Base-by-base conservation (phyloP, 2,888 invertebrate species). In the Microctonus aethiopoides region DNA sequence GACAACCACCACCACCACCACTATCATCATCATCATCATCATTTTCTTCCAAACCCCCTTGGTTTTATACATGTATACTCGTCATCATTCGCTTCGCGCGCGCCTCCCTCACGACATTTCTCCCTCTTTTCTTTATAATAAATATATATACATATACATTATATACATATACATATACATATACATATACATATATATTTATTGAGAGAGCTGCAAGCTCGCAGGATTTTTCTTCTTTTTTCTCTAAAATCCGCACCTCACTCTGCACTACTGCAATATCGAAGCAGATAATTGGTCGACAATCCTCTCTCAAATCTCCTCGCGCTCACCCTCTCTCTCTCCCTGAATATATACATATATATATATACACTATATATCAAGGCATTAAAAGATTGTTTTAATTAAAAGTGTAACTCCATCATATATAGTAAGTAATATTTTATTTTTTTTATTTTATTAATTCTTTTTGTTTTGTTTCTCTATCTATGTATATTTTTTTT, bases 201-300 rank as follows among this genome's bases (percentile, higher is more conserved):
- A n/a, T n/a, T n/a, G n/a, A n/a, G n/a, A n/a, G n/a, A n/a, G n/a
- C n/a, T n/a, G n/a, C n/a, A n/a, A 61, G 57, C 57, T 67, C 52
- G 54, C 62, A 41, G 61, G 54, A 39, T 34, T 51, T 39, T 22
- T 10, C 11, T 54, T 32, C 62, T 24, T 62, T 22, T 46, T 61
- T 41, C 7, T n/a, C n/a, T n/a, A n/a, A n/a, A n/a, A 39, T 22
- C 66, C 32, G 22, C 54, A 41, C 36, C 57, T 67, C 66, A 20
- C 60, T 62, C 20, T 54, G 67, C 59, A 54, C 56, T 66, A 65
- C 24, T 36, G 41, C n/a, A 82, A 82, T 83, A 84, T 85, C 84
- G 80, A 78, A 80, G 83, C 80, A 83, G 85, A 84, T 83, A 83
- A 83, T 85, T 85, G 85, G 81, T 80, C 81, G 80, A 77, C 81